Evolutionary conservation across 2,113 vertebrate genomes (phyloP), one percentile per base, ranked within the genome.

Genomic region (Otis tarda): DNA sequence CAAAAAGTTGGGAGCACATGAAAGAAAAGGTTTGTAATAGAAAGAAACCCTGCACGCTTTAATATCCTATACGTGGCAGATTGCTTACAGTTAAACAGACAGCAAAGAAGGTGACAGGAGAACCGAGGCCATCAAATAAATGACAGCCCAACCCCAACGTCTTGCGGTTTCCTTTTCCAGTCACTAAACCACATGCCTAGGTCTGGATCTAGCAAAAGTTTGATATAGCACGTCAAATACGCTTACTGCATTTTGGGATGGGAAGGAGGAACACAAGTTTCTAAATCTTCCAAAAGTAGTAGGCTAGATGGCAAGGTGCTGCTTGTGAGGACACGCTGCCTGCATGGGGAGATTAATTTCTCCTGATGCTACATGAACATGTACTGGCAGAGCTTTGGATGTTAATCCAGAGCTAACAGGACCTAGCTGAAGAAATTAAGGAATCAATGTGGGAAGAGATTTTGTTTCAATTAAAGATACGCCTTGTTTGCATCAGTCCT

Each of bases 191-290:
- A 13, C 14, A 4, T 4, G 15, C 10, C 19, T 39, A 6, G 49
- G 43, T 71, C 75, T 53, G 30, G 17, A 24, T 28, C 35, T 53
- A 50, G 16, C 35, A 43, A 10, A 71, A 73, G 21, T 45, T 43
- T 20, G 35, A 23, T 17, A 39, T 1, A 31, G 28, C 24, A 3
- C 1, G 6, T 49, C 45, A 37, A 74, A 74, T 1, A 1, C 31
- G 16, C 53, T 45, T 25, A 35, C 17, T 57, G 63, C 4, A 0
- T 27, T 84, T 60, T 35, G 45, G 49, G 31, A 33, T 13, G 20
- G 25, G 22, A 57, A 85, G 18, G 12, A 47, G 20, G 25, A 77
- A 14, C 19, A 13, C 9, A 19, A 0, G 1, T 20, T 65, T 39
- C 12, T 53, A 33, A 9, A 22, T 27, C 45, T 88, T 49, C 19